These are phyloP conservation scores for Kryptolebias ocellatus DNA, from an alignment of 2,797 vertebrate genomes.

Conservation along the genomic window DNA sequence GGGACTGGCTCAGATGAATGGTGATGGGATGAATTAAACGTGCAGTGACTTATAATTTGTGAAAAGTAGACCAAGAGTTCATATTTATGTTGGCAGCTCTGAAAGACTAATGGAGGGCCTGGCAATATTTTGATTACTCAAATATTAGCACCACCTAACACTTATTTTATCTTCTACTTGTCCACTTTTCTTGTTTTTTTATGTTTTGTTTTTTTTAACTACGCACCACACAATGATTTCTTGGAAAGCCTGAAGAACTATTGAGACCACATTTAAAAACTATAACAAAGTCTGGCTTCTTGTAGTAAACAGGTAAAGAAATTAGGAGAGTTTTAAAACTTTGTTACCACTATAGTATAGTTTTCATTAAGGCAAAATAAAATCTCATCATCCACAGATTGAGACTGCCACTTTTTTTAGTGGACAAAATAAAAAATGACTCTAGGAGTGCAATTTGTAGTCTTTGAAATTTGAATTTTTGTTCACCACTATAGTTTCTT, in stretches of 20 bases:
- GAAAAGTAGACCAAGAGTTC: neutral
- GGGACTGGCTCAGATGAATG: conserved; percentile 36
- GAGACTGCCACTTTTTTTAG: too few species aligned
- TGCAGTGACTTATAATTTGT: conserved; percentile 20
- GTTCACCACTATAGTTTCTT: too few species aligned
- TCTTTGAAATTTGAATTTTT: too few species aligned
- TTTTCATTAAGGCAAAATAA: too few species aligned
- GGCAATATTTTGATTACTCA: neutral
- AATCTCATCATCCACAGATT: too few species aligned
- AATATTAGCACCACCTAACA: neutral
- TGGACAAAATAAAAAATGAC: too few species aligned
- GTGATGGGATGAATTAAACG: conserved; percentile 40
- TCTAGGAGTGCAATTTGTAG: too few species aligned
- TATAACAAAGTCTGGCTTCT: neutral
- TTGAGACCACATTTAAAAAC: neutral
- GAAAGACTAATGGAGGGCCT: neutral
- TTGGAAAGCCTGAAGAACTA: too few species aligned
- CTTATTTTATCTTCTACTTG: neutral
- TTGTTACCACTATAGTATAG: too few species aligned
- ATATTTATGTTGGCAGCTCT: neutral
- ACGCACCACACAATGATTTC: neutral
- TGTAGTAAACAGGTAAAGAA: neutral
- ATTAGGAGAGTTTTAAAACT: too few species aligned
- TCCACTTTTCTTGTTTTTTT: neutral
- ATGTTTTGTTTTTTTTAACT: too few species aligned